Evolutionary conservation across 2,888 invertebrate species (phyloP).

Genomic region (Caenorhabditis macrosperma): DNA sequence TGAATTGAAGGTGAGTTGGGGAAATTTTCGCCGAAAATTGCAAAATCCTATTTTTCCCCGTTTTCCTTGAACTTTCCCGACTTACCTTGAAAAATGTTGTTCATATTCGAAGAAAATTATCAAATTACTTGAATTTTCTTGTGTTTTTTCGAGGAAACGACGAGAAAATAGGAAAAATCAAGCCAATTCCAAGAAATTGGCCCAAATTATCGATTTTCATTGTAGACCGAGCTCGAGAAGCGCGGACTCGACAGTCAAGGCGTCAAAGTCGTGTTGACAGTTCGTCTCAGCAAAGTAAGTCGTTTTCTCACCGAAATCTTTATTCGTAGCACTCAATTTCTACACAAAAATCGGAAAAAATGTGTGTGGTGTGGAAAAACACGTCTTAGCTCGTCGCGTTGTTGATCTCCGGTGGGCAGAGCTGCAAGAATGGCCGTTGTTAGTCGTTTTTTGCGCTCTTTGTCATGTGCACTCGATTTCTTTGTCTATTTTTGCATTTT

Average conservation of each 20-base stretch:
- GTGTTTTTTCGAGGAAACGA: not conserved
- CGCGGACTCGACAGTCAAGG: constrained; percentile 89
- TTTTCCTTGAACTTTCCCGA: no score
- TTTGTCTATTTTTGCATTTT: no score
- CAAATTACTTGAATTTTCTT: not conserved
- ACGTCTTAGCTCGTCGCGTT: not conserved
- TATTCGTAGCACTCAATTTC: not conserved
- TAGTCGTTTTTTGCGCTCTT: not conserved
- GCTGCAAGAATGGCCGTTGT: constrained; percentile 35
- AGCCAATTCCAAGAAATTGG: not conserved
- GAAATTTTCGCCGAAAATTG: not conserved
- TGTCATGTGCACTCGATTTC: no score
- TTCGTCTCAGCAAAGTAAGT: constrained; percentile 86
- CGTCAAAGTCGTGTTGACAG: constrained; percentile 89
- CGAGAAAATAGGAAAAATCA: no score
- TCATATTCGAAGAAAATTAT: no score
- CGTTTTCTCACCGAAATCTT: not conserved
- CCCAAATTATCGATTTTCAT: constrained; percentile 16
- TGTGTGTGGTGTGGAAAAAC: not conserved
- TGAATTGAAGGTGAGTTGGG: constrained; percentile 25
- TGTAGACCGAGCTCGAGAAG: constrained; percentile 85
- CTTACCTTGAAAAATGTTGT: no score
- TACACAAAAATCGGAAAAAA: constrained; percentile 1
- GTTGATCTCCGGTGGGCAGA: constrained; percentile 39
- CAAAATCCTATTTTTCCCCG: not conserved